A percentile compares a stretch with the other conserved stretches of the same genome.
Evolutionary conservation across 64 coral and sea anemone genomes (phyloP).

Genomic region (Anthopleura sola): DNA sequence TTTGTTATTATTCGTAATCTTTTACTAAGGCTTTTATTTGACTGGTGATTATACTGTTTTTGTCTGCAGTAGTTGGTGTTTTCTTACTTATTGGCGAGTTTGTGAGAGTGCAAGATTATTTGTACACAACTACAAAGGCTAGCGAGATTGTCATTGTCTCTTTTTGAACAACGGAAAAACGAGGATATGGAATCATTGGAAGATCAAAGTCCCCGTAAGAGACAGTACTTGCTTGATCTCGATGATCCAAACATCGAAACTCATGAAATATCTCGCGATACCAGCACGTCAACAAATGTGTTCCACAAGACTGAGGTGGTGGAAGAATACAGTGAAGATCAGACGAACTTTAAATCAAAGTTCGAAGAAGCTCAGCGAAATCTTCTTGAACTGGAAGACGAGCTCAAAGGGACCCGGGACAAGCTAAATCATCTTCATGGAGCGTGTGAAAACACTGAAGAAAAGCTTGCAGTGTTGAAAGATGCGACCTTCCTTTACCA

Average conservation of each 20-base stretch:
- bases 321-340: constrained; percentile 8
- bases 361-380: constrained; percentile 70
- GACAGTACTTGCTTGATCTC: not conserved
- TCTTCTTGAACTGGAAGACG: constrained; percentile 65
- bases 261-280: constrained; percentile 15
- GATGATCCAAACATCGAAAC: constrained; percentile 13
- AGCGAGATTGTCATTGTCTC: not conserved
- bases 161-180: not conserved
- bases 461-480: constrained; percentile 71
- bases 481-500: constrained; percentile 38
- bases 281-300: not conserved
- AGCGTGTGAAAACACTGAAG: constrained; percentile 65
- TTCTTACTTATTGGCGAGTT: not conserved
- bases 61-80: not conserved
- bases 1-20: not conserved
- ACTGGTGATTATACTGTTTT: not conserved
- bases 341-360: constrained; percentile 38
- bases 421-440: constrained; percentile 59
- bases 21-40: not conserved
- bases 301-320: not conserved
- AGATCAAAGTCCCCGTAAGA: not conserved
- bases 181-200: not conserved
- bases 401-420: constrained; percentile 62
- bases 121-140: not conserved
- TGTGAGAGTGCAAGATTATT: not conserved